Evolutionary conservation across 2,888 invertebrate genomes (phyloP), one percentile per base, ranked within the genome.

Genomic region (Pheosia gnoma): DNA sequence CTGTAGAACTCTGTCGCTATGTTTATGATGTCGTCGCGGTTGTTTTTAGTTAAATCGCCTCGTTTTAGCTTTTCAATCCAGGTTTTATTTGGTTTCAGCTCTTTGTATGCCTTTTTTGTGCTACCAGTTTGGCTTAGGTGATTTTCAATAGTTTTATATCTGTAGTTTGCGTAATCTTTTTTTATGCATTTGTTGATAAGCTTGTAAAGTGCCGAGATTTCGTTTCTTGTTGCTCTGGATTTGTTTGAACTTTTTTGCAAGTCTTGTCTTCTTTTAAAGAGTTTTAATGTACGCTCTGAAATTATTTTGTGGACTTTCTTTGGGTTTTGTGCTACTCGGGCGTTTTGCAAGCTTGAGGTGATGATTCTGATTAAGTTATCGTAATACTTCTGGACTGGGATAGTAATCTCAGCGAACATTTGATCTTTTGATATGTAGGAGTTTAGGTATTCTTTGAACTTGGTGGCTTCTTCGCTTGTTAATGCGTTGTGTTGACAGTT

Each of bases 1-100:
- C 9, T 41, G 39, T 73, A 71, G 36, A 72, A 73, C 0, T 65
- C 39, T 37, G 75, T 66, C 49, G 77, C 74, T 37, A 58, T 54
- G 0, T 37, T 59, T 4, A 72, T 65, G 2, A 75, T 66, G 7
- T 71, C 68, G 25, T n/a, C 59, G 47, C 67, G 36, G 3, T 60
- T 65, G 45, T 63, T 51, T 6, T 51, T 0, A 0, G 45, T 51
- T 61, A 58, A 66, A 45, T 59, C 67, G 3, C 9, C 0, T 3
- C 59, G 37, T 62, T 68, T 66, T 13, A 68, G 54, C 2, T 60
- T 60, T 45, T 69, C 49, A 39, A 56, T 60, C 59, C 49, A 60
- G 4, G 58, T 39, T 59, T 67, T 69, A 5, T 60, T 49, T 13
- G 63, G 59, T 57, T 47, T 47, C 8, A 74, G 52, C 54, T 74